phyloP scores from a whole-genome alignment of 2,113 vertebrate genomes.

The Buteo buteo region DNA sequence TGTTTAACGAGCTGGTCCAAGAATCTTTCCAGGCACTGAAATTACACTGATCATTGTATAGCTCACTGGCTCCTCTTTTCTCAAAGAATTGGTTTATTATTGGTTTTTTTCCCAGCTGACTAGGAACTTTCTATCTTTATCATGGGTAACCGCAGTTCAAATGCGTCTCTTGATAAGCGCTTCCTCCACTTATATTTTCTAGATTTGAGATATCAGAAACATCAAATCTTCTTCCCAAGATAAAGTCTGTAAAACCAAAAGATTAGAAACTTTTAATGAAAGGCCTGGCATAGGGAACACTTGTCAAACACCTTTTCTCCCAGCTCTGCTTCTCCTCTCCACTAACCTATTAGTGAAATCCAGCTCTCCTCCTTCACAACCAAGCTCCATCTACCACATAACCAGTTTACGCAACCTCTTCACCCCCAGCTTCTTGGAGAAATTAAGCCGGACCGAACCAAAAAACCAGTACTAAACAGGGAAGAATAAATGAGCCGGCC shows the following conservation, averaged over 20 bases:
- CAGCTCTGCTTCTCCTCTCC: not conserved
- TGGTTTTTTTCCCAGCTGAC: not conserved
- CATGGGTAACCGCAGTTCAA: not conserved
- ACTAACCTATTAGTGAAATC: not conserved
- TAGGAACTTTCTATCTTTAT: not conserved
- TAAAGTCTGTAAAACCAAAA: not conserved
- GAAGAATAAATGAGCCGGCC: not conserved
- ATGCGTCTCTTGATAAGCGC: accelerated
- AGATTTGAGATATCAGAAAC: not conserved
- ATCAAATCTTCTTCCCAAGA: not conserved
- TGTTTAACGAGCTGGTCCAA: not conserved
- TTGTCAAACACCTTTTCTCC: not conserved
- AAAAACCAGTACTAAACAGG: not conserved
- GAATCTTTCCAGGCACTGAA: not conserved
- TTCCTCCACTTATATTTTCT: not conserved
- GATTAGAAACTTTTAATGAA: not conserved
- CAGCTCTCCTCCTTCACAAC: not conserved
- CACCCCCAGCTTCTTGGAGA: not conserved
- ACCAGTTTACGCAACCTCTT: not conserved
- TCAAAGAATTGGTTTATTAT: not conserved
- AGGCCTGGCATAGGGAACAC: not conserved
- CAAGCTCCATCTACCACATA: not conserved
- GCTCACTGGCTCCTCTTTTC: not conserved
- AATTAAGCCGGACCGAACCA: not conserved
- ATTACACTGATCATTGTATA: not conserved